Evolutionary conservation across 2,113 vertebrate genomes (phyloP).

Genomic region (Hippocampus abdominalis): DNA sequence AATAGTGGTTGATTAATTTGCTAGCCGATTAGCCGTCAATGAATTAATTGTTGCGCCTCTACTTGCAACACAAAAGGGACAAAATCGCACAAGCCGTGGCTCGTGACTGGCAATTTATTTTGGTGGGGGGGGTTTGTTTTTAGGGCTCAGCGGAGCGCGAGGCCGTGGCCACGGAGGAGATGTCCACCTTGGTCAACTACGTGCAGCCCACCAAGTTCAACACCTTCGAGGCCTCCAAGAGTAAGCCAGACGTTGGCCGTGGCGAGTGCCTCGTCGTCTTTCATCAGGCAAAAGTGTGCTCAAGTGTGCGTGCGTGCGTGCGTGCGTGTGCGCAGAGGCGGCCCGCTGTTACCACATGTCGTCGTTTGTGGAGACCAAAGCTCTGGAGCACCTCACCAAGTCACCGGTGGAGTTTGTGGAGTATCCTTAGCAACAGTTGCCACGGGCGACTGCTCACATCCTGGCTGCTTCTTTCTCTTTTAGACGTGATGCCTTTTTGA

Average conservation of each 20-base stretch:
- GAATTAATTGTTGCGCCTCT: no score
- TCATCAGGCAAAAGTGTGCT: not conserved
- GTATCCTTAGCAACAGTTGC: slow-evolving; percentile 83
- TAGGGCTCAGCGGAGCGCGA: slow-evolving; percentile 92
- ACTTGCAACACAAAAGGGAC: no score
- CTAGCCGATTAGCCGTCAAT: no score
- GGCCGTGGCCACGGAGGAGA: slow-evolving; percentile 93
- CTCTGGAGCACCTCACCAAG: slow-evolving; percentile 94
- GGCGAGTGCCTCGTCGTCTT: not conserved
- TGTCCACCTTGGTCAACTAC: slow-evolving; percentile 97
- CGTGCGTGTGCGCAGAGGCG: slow-evolving; percentile 75
- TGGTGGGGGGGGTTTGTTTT: not conserved
- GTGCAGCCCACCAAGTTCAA: slow-evolving; percentile 97
- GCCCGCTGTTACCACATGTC: slow-evolving; percentile 97
- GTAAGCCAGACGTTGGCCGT: slow-evolving; percentile 51
- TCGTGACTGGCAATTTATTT: not conserved
- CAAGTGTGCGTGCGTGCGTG: slow-evolving; percentile 3
- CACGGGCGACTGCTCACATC: slow-evolving; percentile 18
- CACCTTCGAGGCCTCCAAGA: slow-evolving; percentile 94
- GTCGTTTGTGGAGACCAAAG: slow-evolving; percentile 99
- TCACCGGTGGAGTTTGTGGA: slow-evolving; percentile 98
- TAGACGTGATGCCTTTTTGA: not conserved
- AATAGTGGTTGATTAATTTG: no score
- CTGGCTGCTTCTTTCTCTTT: slow-evolving; percentile 23
- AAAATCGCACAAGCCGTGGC: no score